Evolutionary conservation across 2,113 vertebrate species (phyloP).

Genomic region (Axis porcinus): DNA sequence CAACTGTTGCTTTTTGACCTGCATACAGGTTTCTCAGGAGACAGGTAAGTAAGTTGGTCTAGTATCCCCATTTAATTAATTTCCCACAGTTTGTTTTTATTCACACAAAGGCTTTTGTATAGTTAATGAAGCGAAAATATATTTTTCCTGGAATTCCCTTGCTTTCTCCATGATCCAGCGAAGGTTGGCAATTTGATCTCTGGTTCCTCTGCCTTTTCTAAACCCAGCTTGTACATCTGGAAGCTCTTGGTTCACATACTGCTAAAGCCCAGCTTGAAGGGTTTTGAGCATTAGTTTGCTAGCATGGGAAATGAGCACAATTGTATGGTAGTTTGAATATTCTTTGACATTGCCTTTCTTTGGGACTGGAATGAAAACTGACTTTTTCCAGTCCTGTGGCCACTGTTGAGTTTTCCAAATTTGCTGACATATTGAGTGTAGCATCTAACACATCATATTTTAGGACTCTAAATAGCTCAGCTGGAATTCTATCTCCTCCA

Average conservation of each 20-base stretch:
- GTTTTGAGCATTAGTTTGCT: neutral
- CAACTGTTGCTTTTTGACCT: neutral
- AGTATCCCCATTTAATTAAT: neutral
- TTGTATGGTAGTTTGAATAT: neutral
- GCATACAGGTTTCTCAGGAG: neutral
- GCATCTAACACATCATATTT: neutral
- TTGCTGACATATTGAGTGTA: neutral
- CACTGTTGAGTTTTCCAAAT: neutral
- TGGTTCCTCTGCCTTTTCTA: too few relatives aligned
- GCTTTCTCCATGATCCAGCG: neutral
- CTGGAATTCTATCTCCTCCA: neutral
- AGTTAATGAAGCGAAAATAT: neutral
- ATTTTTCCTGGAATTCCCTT: neutral
- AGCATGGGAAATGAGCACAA: neutral
- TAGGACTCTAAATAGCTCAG: neutral
- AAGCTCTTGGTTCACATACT: neutral
- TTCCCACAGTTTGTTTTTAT: neutral
- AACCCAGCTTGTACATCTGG: too few relatives aligned
- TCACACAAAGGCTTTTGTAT: neutral
- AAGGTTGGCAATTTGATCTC: neutral
- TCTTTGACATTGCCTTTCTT: neutral
- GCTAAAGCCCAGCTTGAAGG: neutral
- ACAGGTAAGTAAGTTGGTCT: neutral
- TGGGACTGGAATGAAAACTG: neutral
- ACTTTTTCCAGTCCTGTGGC: neutral